Evolutionary conservation across 2,888 invertebrate genomes (phyloP), one percentile per base, ranked within the genome.

Genomic region (Macaria liturata): DNA sequence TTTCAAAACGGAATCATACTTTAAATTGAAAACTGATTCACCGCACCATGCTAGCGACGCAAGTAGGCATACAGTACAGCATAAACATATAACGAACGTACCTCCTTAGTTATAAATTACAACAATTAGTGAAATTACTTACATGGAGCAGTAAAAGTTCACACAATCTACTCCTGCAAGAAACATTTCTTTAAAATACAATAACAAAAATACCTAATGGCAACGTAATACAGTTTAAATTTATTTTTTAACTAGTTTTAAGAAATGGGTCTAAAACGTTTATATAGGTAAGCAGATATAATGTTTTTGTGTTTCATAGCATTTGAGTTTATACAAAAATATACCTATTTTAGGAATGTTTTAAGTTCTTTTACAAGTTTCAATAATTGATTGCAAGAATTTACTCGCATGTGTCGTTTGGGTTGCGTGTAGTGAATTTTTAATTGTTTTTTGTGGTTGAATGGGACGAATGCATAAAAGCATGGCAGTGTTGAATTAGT

Each of bases 361-460:
- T 40, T 34, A 37, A 48, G 49, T 59, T 75, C 72, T 74, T 70
- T 65, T 69, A 64, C 64, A 69, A 73, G 76, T 73, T 76, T 64
- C 67, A 50, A 58, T 75, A 77, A 81, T 80, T 78, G 74, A 72
- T 71, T 67, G 61, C 67, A 76, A 64, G 75, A 68, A 81, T 80
- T 76, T 54, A 67, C 57, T 79, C 65, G 81, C 80, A 77, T 77
- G 77, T 64, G 67, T 71, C 73, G 20, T 68, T 51, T 62, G 62
- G 54, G 52, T 56, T 57, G 52, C 63, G 65, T 66, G 68, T 62
- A 37, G 54, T 55, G 46, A 53, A 58, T 44, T 50, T 50, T 50
- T 50, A 44, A 50, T 7, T 50, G 20, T 50, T 43, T 50, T 44
- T 20, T 43, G 20, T 5, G 43, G 8, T 44, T 9, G n/a, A 44